Evolutionary conservation across 2,113 vertebrate species (phyloP).

Genomic region (Callaeas wilsoni): DNA sequence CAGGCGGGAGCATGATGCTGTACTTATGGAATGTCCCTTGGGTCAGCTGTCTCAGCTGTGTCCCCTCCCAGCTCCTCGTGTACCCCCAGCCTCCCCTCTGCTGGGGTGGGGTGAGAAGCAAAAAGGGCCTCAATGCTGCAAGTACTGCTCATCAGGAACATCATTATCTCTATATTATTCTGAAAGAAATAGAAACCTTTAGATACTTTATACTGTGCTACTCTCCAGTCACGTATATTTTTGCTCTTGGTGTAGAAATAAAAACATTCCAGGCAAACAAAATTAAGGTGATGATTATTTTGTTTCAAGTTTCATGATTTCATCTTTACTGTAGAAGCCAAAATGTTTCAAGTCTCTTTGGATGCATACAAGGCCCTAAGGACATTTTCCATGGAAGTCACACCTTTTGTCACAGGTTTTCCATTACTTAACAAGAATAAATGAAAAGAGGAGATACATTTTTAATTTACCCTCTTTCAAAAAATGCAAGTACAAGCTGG

Average conservation of each 20-base stretch:
- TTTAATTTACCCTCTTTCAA: neutral
- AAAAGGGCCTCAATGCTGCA: neutral
- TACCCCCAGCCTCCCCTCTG: neutral
- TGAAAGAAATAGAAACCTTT: neutral
- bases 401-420: neutral
- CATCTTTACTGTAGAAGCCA: neutral
- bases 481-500: neutral
- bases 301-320: neutral
- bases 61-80: neutral
- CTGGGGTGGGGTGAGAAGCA: neutral
- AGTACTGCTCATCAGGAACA: neutral
- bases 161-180: neutral
- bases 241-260: neutral
- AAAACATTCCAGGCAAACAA: neutral
- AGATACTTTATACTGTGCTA: neutral
- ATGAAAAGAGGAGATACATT: neutral
- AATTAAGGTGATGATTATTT: neutral
- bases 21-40: neutral
- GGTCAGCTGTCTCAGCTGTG: neutral
- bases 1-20: rapidly evolving
- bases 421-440: neutral
- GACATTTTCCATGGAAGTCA: neutral
- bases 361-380: neutral
- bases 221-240: neutral
- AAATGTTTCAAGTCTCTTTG: neutral